A percentile compares a stretch with the other conserved stretches of the same genome.
These are phyloP conservation scores for Miltochrista miniata DNA, from an alignment of 2,888 invertebrate species.

Conservation along the genomic window DNA sequence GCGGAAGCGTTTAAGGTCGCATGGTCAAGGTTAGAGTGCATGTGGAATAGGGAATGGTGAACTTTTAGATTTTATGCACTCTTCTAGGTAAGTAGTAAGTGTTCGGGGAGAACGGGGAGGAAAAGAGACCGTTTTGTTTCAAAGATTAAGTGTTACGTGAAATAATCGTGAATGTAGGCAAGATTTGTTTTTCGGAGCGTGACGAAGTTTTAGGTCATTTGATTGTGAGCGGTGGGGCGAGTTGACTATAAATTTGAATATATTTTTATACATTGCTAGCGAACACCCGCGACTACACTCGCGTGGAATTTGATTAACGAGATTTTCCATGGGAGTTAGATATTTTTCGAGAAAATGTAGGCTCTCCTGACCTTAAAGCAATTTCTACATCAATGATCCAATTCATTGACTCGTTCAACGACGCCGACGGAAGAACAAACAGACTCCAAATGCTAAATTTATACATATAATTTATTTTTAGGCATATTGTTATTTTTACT, in stretches of 20 bases:
- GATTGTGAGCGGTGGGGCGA: constrained; percentile 21
- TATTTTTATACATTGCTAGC: no score
- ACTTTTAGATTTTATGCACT: not conserved
- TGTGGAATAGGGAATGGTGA: constrained; percentile 11
- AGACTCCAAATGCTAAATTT: no score
- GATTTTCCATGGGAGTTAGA: no score
- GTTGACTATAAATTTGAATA: constrained; percentile 5
- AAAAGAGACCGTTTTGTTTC: not conserved
- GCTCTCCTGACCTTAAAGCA: no score
- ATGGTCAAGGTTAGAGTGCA: constrained; percentile 67
- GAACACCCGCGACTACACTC: no score
- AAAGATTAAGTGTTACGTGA: not conserved
- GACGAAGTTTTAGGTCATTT: constrained; percentile 22
- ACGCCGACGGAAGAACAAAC: no score
- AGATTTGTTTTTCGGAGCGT: constrained; percentile 32
- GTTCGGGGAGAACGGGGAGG: not conserved
- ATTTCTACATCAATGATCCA: no score
- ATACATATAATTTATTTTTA: no score
- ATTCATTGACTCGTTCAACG: no score
- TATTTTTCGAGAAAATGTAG: no score
- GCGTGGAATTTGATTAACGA: no score
- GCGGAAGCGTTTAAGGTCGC: constrained; percentile 52
- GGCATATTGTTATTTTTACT: no score
- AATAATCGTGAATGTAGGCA: not conserved
- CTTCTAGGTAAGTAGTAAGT: not conserved